These are phyloP conservation scores for Parnassius orleans DNA, from an alignment of 2,888 invertebrate species.

Conservation along the genomic window DNA sequence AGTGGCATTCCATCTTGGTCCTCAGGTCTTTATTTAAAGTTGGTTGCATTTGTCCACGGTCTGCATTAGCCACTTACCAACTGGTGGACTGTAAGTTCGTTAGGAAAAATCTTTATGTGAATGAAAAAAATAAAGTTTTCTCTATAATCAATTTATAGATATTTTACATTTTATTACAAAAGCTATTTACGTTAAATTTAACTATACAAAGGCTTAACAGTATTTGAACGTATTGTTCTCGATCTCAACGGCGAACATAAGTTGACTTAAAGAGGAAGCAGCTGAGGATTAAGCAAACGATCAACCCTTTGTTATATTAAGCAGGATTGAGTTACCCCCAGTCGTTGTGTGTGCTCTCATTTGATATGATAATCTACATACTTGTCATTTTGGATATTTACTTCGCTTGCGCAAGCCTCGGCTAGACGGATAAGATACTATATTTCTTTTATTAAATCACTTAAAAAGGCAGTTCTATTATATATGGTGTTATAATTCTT, in stretches of 20 bases:
- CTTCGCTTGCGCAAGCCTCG: neutral
- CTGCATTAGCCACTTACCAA: too few species aligned
- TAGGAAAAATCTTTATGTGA: too few species aligned
- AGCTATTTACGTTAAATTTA: slow-evolving; percentile 4
- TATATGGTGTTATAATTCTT: too few species aligned
- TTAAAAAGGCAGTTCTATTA: too few species aligned
- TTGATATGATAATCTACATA: slow-evolving; percentile 23
- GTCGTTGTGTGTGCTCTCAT: slow-evolving; percentile 10
- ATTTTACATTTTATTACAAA: neutral
- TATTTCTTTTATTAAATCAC: neutral
- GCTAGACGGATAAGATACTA: neutral
- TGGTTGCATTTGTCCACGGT: too few species aligned
- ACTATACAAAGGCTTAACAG: slow-evolving; percentile 11
- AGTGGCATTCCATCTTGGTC: too few species aligned
- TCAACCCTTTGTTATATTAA: slow-evolving; percentile 46
- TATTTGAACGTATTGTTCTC: slow-evolving; percentile 16
- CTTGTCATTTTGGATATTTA: slow-evolving; percentile 16
- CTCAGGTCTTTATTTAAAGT: too few species aligned
- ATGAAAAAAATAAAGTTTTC: too few species aligned
- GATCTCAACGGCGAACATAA: slow-evolving; percentile 10
- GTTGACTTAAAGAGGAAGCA: slow-evolving; percentile 24
- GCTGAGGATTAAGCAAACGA: slow-evolving; percentile 32
- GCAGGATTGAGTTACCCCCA: slow-evolving; percentile 26
- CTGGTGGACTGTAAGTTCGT: too few species aligned
- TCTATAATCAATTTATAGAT: too few species aligned